A percentile compares a stretch with the other conserved stretches of the same genome.
Conservation (phyloP, 2,888 invertebrate species). For the Cephus nigrinus region DNA sequence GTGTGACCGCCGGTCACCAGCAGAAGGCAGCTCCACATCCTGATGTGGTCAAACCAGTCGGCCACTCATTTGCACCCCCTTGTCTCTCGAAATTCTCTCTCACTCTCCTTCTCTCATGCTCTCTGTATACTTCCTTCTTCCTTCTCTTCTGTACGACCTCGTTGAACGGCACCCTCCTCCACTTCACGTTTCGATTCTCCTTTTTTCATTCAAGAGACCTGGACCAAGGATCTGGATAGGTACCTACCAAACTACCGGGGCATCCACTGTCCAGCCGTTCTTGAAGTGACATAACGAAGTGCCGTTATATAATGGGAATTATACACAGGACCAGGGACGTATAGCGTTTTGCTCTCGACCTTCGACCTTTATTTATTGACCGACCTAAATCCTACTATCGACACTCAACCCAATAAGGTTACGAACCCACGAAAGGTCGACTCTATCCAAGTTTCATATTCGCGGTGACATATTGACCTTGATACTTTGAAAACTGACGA, state of each 20-base stretch:
- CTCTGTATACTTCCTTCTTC: constrained; percentile 17
- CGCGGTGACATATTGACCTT: background rate
- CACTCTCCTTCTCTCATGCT: constrained; percentile 23
- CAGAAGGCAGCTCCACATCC: constrained; percentile 35
- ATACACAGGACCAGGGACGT: constrained; percentile 15
- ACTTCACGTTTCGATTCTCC: constrained; percentile 21
- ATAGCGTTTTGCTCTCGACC: background rate
- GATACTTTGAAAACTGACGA: background rate
- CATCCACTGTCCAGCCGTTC: constrained; percentile 24
- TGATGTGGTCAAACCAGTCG: constrained; percentile 49
- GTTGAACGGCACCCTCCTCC: background rate
- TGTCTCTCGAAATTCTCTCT: constrained; percentile 38
- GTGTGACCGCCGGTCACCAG: background rate
- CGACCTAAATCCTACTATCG: background rate
- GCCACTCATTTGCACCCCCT: constrained; percentile 56
- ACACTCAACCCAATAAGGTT: background rate
- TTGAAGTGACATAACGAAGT: constrained; percentile 40
- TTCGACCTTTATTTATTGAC: constrained; percentile 1
- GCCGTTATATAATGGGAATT: constrained; percentile 40
- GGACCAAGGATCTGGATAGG: background rate
- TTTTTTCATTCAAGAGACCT: constrained; percentile 23
- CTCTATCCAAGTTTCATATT: background rate
- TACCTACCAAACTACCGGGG: constrained; percentile 3
- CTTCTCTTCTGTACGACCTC: constrained; percentile 11
- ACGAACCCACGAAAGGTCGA: background rate